Evolutionary conservation across 2,797 vertebrate species (phyloP).

Genomic region (Karalla daura): DNA sequence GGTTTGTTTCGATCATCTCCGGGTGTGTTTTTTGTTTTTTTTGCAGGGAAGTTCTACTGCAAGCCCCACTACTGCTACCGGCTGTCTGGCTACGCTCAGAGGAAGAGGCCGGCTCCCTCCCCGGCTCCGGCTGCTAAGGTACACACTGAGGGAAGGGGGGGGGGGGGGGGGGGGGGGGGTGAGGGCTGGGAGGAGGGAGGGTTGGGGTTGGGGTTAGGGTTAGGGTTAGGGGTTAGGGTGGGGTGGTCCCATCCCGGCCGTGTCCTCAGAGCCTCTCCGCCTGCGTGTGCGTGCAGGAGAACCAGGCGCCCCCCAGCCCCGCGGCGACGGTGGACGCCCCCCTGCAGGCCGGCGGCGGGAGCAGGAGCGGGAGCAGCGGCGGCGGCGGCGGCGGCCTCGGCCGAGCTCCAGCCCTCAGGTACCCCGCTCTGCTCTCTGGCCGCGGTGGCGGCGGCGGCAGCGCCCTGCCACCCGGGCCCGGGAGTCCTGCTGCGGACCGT

Average conservation of each 20-base stretch:
- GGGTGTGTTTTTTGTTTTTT: constrained; percentile 35
- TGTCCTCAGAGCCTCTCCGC: too few relatives aligned
- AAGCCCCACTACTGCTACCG: constrained; percentile 98
- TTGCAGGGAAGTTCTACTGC: constrained; percentile 97
- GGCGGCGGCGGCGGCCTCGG: constrained; percentile 69
- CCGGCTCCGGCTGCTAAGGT: constrained; percentile 88
- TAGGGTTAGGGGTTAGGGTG: too few relatives aligned
- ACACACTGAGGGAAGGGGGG: too few relatives aligned
- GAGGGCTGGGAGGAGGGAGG: not conserved
- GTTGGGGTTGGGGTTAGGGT: not conserved
- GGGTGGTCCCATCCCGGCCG: too few relatives aligned
- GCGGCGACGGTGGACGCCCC: constrained; percentile 82
- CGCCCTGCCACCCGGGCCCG: constrained; percentile 75
- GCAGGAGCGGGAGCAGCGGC: constrained; percentile 81
- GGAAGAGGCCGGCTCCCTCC: constrained; percentile 91
- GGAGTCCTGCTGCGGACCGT: constrained; percentile 84
- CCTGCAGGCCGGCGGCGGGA: too few relatives aligned
- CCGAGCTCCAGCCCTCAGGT: constrained; percentile 93
- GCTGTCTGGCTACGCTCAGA: constrained; percentile 92
- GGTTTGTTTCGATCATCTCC: constrained; percentile 1
- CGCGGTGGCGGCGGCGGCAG: constrained; percentile 79
- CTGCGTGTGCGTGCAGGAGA: constrained; percentile 79
- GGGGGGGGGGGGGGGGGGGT: not conserved
- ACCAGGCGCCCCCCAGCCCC: constrained; percentile 80
- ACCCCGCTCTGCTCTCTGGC: constrained; percentile 91